Base-by-base conservation (phyloP, 2,113 vertebrate species). In the Henicopernis longicauda region DNA sequence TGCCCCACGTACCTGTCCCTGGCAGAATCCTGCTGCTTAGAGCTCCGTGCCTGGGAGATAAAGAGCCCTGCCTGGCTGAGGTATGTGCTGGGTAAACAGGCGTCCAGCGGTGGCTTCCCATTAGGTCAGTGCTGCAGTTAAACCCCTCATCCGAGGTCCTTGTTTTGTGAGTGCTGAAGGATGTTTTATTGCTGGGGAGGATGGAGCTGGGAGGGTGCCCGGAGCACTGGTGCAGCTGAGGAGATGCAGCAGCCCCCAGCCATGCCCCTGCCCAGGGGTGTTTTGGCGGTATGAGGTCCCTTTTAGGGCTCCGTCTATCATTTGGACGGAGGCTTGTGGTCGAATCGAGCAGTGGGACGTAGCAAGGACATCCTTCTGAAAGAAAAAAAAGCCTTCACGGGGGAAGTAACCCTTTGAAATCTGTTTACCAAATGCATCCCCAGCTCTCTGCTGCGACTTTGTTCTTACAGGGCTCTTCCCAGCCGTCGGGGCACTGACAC, bases 301-400 rank as follows among this genome's bases (percentile, higher is more conserved):
- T 42, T 32, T 36, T 5, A 5, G 57, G 31, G 55, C 19, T 82
- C 32, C 1, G 0, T 8, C 32, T 18, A 2, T 49, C 23, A 3
- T 34, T 44, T 18, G 57, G 32, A 26, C 0, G 6, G 19, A 16
- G 47, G 18, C 34, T 50, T 20, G 18, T 10, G 34, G 29, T 44
- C 8, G 2, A 38, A 32, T 20, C 3, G 4, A 44, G 50, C 4
- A 9, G 40, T 27, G 25, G 55, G n/a, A 36, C 5, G 4, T 9
- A 13, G 21, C 65, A 2, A 47, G 59, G 55, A 7, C 13, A 11
- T 55, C 61, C 32, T 27, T 32, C 31, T 38, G 54, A 36, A 58
- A 22, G 31, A 4, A 34, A 34, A 12, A 52, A 32, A 26, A 6
- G 6, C n/a, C 19, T 57, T 14, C 9, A 0, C 7, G 36, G 49